Percentiles rank a stretch among this genome's conserved stretches.
These are phyloP conservation scores for Nyctibius grandis DNA, from an alignment of 2,797 vertebrate genomes.

Conservation along the genomic window DNA sequence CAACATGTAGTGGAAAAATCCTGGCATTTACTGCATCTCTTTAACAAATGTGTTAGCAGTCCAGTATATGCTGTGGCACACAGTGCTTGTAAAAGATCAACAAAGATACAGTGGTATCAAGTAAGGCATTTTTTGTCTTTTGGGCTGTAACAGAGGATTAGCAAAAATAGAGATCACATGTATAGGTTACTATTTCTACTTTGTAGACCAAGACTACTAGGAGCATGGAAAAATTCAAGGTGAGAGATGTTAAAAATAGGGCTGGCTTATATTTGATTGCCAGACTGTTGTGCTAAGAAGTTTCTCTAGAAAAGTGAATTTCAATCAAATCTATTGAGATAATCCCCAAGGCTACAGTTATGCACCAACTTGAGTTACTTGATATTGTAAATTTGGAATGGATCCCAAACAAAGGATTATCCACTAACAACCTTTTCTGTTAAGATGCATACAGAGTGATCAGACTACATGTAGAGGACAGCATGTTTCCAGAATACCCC, in stretches of 20 bases:
- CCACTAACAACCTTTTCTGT: not conserved
- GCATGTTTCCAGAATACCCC: not conserved
- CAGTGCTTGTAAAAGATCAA: not conserved
- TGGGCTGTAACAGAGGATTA: not conserved
- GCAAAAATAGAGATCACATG: not conserved
- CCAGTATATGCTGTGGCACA: not conserved
- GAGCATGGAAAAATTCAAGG: not conserved
- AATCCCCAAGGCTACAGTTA: slow-evolving; percentile 26
- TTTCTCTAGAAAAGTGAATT: slow-evolving; percentile 31
- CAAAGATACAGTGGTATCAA: not conserved
- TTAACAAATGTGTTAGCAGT: not conserved
- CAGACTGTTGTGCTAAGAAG: not conserved
- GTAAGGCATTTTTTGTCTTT: not conserved
- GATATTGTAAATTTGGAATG: slow-evolving; percentile 29
- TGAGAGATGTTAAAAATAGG: slow-evolving; percentile 14
- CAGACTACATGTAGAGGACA: not conserved
- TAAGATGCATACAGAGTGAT: not conserved
- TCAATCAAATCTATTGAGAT: slow-evolving; percentile 30
- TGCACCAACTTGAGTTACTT: not conserved
- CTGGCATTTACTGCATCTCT: not conserved
- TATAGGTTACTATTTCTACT: not conserved
- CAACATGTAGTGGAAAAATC: not conserved
- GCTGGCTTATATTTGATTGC: not conserved
- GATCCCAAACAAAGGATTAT: slow-evolving; percentile 42
- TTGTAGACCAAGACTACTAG: not conserved